phyloP scores from a whole-genome alignment of 2,797 vertebrate genomes.

The Loris lydekkerianus region DNA sequence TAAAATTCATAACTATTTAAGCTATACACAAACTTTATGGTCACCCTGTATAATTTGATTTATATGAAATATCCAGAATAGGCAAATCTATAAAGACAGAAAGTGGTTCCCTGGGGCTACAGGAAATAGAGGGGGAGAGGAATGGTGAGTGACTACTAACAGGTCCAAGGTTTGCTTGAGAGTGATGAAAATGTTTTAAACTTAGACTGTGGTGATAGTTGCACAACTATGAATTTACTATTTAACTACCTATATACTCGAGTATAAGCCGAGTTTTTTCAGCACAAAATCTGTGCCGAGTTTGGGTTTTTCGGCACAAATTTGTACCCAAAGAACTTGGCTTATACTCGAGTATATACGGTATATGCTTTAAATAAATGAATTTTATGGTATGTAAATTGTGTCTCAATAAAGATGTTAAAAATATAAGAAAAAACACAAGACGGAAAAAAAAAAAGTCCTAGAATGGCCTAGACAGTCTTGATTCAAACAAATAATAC shows the following conservation, averaged over 20 bases:
- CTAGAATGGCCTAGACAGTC: conserved; percentile 1
- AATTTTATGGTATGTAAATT: conserved; percentile 5
- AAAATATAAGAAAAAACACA: not conserved
- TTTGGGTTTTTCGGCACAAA: too few relatives aligned
- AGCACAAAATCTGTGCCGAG: too few relatives aligned
- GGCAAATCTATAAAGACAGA: not conserved
- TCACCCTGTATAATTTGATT: not conserved
- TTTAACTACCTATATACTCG: not conserved
- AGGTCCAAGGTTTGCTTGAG: not conserved
- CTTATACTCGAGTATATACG: too few relatives aligned
- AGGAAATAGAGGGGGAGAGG: not conserved
- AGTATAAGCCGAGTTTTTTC: too few relatives aligned
- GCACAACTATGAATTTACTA: not conserved
- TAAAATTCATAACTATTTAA: too few relatives aligned
- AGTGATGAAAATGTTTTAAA: not conserved
- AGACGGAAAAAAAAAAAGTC: not conserved
- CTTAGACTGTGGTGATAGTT: not conserved
- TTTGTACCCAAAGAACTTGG: too few relatives aligned
- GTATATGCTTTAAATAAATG: conserved; percentile 12
- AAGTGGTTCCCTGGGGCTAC: not conserved
- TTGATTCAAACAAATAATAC: conserved; percentile 53
- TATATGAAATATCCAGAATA: not conserved
- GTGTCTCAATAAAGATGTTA: not conserved
- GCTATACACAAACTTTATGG: too few relatives aligned
- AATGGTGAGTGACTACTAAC: not conserved